A percentile compares a stretch with the other conserved stretches of the same genome.
These are phyloP conservation scores for Apamea sordens DNA, from an alignment of 2,888 invertebrate genomes.

Conservation along the genomic window DNA sequence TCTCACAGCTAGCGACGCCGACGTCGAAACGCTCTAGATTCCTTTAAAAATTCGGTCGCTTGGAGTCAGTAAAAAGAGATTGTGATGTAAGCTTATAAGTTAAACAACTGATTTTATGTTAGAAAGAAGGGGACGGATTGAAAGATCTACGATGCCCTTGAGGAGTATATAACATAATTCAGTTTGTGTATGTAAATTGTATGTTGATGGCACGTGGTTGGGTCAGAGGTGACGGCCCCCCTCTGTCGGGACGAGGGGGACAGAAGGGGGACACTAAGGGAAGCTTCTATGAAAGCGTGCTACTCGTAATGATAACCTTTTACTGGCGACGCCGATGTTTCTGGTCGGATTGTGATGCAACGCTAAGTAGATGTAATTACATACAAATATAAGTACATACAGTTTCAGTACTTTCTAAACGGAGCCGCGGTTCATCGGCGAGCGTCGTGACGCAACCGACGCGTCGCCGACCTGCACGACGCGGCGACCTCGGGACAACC, in stretches of 20 bases:
- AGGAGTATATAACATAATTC: background rate
- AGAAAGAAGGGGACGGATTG: background rate
- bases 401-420: slow-evolving; percentile 65
- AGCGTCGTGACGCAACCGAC: slow-evolving; percentile 33
- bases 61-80: background rate
- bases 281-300: background rate
- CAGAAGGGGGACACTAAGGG: background rate
- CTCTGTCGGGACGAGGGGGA: background rate
- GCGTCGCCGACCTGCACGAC: background rate
- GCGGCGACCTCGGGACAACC: background rate
- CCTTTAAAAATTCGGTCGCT: background rate
- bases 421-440: slow-evolving; percentile 56
- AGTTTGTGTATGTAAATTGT: background rate
- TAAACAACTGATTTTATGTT: background rate
- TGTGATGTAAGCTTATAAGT: background rate
- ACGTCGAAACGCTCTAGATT: background rate
- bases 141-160: no score
- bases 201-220: no score
- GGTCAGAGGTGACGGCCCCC: background rate
- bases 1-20: no score
- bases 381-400: slow-evolving; percentile 53
- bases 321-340: slow-evolving; percentile 3
- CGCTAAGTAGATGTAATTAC: slow-evolving; percentile 46
- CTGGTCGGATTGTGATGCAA: slow-evolving; percentile 51
- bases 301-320: slow-evolving; percentile 20